Conservation (phyloP, 2,113 vertebrate genomes). For the Okapia johnstoni region DNA sequence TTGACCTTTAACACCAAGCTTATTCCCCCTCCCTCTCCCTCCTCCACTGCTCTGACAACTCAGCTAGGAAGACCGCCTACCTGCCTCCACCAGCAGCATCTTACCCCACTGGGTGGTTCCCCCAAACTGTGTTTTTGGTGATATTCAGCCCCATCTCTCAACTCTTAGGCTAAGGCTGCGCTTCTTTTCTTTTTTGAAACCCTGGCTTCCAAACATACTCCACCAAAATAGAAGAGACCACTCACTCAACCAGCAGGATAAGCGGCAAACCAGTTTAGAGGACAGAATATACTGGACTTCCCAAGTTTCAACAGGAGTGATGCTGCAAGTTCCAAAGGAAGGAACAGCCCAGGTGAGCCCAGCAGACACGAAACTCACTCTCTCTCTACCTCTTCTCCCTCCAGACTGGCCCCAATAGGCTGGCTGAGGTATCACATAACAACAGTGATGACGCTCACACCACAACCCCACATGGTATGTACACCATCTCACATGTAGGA, state of each 20-base stretch:
- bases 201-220: background rate
- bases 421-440: background rate
- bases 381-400: background rate
- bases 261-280: background rate
- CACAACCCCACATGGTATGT: background rate
- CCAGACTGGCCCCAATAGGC: background rate
- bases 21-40: background rate
- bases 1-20: background rate
- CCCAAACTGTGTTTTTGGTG: background rate
- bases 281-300: background rate
- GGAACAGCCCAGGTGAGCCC: background rate
- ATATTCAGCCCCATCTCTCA: background rate
- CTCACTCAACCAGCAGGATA: background rate
- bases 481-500: background rate
- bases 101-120: background rate
- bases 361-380: background rate
- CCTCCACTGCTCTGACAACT: background rate
- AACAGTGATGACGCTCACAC: background rate
- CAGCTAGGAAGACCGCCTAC: background rate
- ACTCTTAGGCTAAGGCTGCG: background rate
- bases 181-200: slow-evolving; percentile 9
- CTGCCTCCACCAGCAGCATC: background rate
- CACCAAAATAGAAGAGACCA: background rate
- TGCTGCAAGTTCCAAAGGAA: background rate
- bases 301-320: background rate